These are phyloP conservation scores for Petrocephalus microphthalmus DNA, from an alignment of 2,113 vertebrate species.

Conservation along the genomic window DNA sequence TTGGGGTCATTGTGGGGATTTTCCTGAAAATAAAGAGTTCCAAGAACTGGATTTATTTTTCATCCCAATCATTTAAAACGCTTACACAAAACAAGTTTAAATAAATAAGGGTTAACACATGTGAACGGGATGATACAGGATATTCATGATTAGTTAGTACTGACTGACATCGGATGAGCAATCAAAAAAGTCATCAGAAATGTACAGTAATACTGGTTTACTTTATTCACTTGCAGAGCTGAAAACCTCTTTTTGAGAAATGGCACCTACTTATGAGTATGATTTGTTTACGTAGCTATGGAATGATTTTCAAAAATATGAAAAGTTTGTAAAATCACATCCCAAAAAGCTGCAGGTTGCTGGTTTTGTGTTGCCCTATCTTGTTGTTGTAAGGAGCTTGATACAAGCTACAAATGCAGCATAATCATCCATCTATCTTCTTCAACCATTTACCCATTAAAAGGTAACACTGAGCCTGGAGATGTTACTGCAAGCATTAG, in stretches of 20 bases:
- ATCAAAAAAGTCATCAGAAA: background rate
- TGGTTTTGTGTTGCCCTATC: background rate
- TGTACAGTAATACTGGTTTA: background rate
- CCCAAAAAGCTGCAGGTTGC: background rate
- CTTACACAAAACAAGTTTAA: background rate
- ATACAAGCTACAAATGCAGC: background rate
- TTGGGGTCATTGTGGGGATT: background rate
- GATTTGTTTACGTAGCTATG: background rate
- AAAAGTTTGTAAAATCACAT: background rate
- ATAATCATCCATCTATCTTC: background rate
- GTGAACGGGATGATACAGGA: background rate
- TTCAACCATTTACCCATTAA: background rate
- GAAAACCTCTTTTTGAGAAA: background rate
- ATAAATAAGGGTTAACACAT: background rate
- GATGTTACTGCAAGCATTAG: background rate
- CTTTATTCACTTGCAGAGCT: background rate
- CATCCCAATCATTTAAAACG: background rate
- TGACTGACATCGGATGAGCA: background rate
- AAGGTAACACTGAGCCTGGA: background rate
- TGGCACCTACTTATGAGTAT: background rate
- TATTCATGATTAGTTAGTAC: background rate
- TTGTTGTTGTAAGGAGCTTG: background rate
- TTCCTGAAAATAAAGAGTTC: background rate
- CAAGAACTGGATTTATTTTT: background rate
- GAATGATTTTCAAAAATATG: background rate